Percentiles rank a stretch among this genome's conserved stretches.
Evolutionary conservation across 2,888 invertebrate genomes (phyloP).

Genomic region (Entomobrya proxima): DNA sequence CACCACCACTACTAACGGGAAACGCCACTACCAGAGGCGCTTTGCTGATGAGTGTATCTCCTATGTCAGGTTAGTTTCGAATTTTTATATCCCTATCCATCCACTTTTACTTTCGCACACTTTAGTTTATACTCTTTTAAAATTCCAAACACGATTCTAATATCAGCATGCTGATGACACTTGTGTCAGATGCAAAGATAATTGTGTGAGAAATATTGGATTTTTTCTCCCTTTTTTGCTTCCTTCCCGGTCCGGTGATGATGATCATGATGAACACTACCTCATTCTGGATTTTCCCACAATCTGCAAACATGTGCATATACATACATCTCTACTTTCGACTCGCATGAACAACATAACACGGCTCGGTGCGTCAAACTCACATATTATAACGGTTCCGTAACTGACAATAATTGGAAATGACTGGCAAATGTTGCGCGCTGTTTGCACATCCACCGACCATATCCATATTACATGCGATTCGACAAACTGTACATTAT

Average conservation of each 20-base stretch:
- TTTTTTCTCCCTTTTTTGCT: conserved; percentile 34
- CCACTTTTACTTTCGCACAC: not conserved
- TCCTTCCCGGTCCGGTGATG: conserved; percentile 7
- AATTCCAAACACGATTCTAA: conserved; percentile 66
- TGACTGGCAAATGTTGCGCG: conserved; percentile 39
- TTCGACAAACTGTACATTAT: conserved; percentile 1
- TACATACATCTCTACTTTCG: not conserved
- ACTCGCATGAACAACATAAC: not conserved
- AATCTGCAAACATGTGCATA: not conserved
- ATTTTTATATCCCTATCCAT: too few species aligned
- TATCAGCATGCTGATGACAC: conserved; percentile 60
- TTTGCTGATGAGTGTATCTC: conserved; percentile 47
- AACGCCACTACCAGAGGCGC: not conserved
- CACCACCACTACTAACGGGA: not conserved
- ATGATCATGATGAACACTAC: not conserved
- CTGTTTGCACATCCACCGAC: conserved; percentile 26
- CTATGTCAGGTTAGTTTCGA: conserved; percentile 54
- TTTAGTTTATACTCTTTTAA: conserved; percentile 9
- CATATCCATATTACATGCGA: not conserved
- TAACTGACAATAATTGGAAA: conserved; percentile 45
- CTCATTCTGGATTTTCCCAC: not conserved
- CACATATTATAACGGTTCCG: conserved; percentile 40
- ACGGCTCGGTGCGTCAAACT: conserved; percentile 19
- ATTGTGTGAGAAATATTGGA: conserved; percentile 58
- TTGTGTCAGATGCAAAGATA: conserved; percentile 55